Base-by-base conservation (phyloP, 2,797 vertebrate genomes). In the Poecilia velifera region DNA sequence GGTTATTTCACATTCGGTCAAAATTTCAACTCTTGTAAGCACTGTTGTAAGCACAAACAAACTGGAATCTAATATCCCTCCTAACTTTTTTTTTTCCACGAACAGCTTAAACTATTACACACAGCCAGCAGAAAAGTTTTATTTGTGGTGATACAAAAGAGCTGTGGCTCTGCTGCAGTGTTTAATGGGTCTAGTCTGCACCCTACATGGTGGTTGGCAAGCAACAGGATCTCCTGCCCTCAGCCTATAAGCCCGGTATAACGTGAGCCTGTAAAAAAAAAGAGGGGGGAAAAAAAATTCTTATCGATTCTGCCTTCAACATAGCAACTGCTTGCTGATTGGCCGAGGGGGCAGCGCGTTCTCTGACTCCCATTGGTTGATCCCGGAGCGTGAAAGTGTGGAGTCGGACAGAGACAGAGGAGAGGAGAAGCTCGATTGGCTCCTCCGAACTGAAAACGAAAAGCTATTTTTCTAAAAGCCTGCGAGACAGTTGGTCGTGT, bases 271-370 rank as follows among this genome's bases (percentile, higher is more conserved):
- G 86, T 87, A 82, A 92, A 91, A 85, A 85, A 5, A 43, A 2
- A 45, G 51, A 74, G 83, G 72, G 75, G 43, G 16, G 2, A 20
- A 83, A 87, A 83, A 90, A 89, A 87, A 83, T 57, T 76, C 84
- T 90, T 90, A 92, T 93, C 91, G 94, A 95, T 93, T 95, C 93
- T 94, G 90, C 94, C 85, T 92, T 87, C 82, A 72, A 93, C 94
- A 94, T 95, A 94, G 94, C 94, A 95, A 95, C 94, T 94, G 87
- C 20, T 12, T 76, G 74, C 71, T 81, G 91, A 95, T 95, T 95
- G 94, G 94, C 73, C 74, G 36, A 59, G 18, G 41, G 28, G 57
- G 0, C 34, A 1, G 84, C 73, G 41, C 70, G 72, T 73, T 85
- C 83, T 1, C 66, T 55, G 6, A 18, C 77, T 91, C 53, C 53